These are phyloP conservation scores for Nothura maculosa DNA, from an alignment of 2,797 vertebrate species.

Conservation along the genomic window DNA sequence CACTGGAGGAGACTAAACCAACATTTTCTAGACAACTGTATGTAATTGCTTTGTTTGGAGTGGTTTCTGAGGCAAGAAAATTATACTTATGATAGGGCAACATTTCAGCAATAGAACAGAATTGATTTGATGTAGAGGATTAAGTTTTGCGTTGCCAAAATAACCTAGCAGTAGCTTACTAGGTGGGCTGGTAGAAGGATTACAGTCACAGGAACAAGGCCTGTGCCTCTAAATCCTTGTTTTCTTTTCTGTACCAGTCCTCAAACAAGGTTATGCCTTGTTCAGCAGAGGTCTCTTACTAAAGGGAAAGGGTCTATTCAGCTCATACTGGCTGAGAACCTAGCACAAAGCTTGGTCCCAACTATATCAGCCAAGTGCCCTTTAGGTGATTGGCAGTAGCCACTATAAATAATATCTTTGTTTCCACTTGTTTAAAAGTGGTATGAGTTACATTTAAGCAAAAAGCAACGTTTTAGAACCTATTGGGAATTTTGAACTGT, in stretches of 20 bases:
- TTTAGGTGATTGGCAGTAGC: background rate
- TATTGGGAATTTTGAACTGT: background rate
- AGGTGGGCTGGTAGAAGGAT: background rate
- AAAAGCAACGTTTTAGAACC: background rate
- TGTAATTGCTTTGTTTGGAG: background rate
- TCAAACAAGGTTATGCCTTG: background rate
- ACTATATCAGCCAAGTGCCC: background rate
- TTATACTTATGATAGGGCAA: background rate
- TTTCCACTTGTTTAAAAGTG: background rate
- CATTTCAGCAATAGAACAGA: background rate
- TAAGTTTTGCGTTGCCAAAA: background rate
- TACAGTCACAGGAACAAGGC: no score
- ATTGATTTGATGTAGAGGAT: background rate
- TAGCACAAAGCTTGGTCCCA: background rate
- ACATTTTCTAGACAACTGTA: background rate
- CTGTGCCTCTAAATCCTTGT: background rate
- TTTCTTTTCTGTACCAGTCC: background rate
- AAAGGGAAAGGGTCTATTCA: background rate
- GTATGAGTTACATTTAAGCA: background rate
- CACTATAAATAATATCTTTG: background rate
- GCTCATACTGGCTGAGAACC: background rate
- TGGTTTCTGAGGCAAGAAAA: background rate
- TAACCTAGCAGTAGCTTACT: background rate
- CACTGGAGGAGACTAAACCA: background rate
- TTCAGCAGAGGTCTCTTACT: background rate